These are phyloP conservation scores for human DNA, from an alignment of 2,113 vertebrate species.

Conservation along the genomic window DNA sequence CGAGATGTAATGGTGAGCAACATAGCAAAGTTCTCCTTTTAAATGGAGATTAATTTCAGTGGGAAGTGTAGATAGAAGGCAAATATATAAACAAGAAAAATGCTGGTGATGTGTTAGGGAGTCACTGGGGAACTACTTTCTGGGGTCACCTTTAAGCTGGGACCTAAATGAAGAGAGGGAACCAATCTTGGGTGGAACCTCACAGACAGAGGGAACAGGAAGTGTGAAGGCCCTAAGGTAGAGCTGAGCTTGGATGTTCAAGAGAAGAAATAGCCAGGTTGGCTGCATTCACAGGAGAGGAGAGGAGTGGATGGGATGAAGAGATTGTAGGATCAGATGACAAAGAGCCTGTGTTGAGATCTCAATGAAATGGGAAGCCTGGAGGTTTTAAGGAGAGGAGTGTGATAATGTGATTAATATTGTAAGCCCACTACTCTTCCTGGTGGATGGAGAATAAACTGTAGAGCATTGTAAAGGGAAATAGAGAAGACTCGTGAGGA, in stretches of 20 bases:
- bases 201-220: not conserved
- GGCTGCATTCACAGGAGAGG: not conserved
- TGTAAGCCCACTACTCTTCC: not conserved
- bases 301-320: too few relatives aligned
- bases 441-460: not conserved
- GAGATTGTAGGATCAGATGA: not conserved
- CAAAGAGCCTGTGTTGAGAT: not conserved
- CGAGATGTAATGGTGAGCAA: not conserved
- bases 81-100: not conserved
- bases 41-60: not conserved
- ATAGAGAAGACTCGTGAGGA: not conserved
- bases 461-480: not conserved
- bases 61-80: not conserved
- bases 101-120: not conserved
- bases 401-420: not conserved
- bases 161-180: not conserved
- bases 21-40: not conserved
- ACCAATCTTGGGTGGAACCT: not conserved
- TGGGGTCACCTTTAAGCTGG: not conserved
- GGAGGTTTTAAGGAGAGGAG: not conserved
- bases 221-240: not conserved
- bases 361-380: not conserved
- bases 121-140: not conserved
- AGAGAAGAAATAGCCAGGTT: not conserved
- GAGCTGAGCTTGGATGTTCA: not conserved